Base-by-base conservation (phyloP, 2,888 invertebrate species). In the Marronus borbonicus region DNA sequence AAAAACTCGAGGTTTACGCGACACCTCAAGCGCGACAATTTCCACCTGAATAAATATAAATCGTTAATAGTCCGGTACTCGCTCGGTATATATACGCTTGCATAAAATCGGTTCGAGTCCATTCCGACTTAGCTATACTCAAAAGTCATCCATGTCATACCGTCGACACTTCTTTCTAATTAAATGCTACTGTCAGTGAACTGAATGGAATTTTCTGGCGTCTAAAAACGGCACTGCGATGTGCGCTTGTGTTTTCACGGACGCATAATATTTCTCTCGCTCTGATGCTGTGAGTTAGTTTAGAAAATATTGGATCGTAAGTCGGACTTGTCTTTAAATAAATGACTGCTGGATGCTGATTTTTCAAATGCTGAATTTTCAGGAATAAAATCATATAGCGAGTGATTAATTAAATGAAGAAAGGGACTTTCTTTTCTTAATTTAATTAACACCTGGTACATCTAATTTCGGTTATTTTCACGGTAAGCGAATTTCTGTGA, bases 181-280 rank as follows among this genome's bases (percentile, higher is more conserved):
- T 58, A 58, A 72, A 58, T 72, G 14, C 58, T 72, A 72, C 58
- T 72, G 72, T 72, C 72, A 72, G 58, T 72, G 72, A 72, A 72
- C 72, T 72, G 72, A 36, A 58, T 10, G 72, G 72, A 72, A 72
- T 72, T 72, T 72, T 58, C 72, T 72, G 72, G 58, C 58, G 72
- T 72, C 72, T 72, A 72, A 72, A 72, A 72, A 39, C 39, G 72
- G 72, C 58, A 58, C 55, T 20, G 72, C 72, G 58, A 39, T 36
- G 58, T 20, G 14, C 36, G 58, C 20, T 36, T 55, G 5, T 58
- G 36, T 72, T 72, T 70, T 72, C 72, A 72, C 20, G 72, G 58
- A 58, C 58, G 58, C 72, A 72, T 58, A 72, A 36, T 36, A 36
- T 72, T 66, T 66, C 64, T 39, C 14, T 36, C 20, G 24, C 20